Evolutionary conservation across 2,888 invertebrate species (phyloP).

Genomic region (Trimorus sp.): DNA sequence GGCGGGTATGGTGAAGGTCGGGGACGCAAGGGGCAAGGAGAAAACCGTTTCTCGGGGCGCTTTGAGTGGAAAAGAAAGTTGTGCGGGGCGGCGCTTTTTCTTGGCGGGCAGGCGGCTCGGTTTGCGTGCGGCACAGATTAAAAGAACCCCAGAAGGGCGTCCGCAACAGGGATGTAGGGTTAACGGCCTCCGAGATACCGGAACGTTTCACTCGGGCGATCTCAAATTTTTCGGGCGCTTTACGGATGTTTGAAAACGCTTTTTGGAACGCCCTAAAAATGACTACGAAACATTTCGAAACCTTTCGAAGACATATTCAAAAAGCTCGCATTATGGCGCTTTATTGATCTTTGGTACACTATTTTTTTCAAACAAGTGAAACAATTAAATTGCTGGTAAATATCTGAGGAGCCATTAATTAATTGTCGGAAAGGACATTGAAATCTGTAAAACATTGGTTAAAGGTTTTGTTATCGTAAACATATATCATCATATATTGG

Average conservation of each 20-base stretch:
- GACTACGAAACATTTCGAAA: conserved; percentile 29
- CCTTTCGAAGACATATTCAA: no score
- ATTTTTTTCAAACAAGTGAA: no score
- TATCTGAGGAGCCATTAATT: no score
- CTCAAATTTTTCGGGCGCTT: conserved; percentile 60
- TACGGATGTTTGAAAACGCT: conserved; percentile 56
- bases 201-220: conserved; percentile 62
- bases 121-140: conserved; percentile 50
- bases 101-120: conserved; percentile 40
- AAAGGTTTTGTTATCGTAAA: no score
- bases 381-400: no score
- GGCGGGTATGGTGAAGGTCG: conserved; percentile 23
- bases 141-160: conserved; percentile 45
- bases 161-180: conserved; percentile 47
- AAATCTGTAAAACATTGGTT: no score
- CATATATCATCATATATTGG: no score
- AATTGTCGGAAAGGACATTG: no score
- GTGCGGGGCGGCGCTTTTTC: conserved; percentile 50
- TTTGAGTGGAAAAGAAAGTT: conserved; percentile 41
- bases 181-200: conserved; percentile 60
- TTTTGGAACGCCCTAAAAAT: conserved; percentile 43
- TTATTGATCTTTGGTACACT: not conserved
- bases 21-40: conserved; percentile 39
- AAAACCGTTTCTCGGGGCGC: conserved; percentile 17
- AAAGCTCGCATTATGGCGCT: no score